Conservation (phyloP, 2,888 invertebrate genomes). For the Unio pictorum region DNA sequence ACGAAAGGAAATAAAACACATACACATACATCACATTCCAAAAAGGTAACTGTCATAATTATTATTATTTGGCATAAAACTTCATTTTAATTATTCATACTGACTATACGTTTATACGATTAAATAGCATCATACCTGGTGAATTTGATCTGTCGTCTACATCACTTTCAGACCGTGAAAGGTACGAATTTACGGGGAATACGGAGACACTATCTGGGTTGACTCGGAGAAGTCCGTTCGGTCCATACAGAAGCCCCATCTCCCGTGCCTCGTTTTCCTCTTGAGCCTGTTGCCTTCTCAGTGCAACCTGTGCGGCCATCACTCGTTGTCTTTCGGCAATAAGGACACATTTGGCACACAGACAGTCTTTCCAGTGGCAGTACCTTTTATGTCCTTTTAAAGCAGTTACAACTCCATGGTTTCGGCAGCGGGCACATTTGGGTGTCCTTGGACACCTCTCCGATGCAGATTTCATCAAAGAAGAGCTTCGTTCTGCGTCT, state of each 20-base stretch:
- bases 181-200: slow-evolving; percentile 13
- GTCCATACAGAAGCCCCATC: slow-evolving; percentile 84
- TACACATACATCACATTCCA: too few species aligned
- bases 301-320: slow-evolving; percentile 98
- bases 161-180: too few species aligned
- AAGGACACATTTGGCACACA: slow-evolving; percentile 95
- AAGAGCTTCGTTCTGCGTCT: slow-evolving; percentile 1
- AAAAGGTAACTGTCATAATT: too few species aligned
- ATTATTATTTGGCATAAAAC: too few species aligned
- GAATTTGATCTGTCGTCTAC: too few species aligned
- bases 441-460: slow-evolving; percentile 97
- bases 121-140: too few species aligned
- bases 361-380: slow-evolving; percentile 91
- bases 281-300: slow-evolving; percentile 95
- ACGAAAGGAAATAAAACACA: too few species aligned
- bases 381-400: slow-evolving; percentile 83
- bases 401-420: slow-evolving; percentile 96
- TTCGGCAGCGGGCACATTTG: slow-evolving; percentile 96
- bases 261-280: slow-evolving; percentile 97
- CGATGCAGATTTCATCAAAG: slow-evolving; percentile 52
- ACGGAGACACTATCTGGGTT: slow-evolving; percentile 56
- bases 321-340: slow-evolving; percentile 98
- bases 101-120: too few species aligned
- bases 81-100: too few species aligned
- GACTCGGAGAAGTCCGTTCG: slow-evolving; percentile 66